Evolutionary conservation across 2,113 vertebrate species (phyloP).

Genomic region (Petromus typicus): DNA sequence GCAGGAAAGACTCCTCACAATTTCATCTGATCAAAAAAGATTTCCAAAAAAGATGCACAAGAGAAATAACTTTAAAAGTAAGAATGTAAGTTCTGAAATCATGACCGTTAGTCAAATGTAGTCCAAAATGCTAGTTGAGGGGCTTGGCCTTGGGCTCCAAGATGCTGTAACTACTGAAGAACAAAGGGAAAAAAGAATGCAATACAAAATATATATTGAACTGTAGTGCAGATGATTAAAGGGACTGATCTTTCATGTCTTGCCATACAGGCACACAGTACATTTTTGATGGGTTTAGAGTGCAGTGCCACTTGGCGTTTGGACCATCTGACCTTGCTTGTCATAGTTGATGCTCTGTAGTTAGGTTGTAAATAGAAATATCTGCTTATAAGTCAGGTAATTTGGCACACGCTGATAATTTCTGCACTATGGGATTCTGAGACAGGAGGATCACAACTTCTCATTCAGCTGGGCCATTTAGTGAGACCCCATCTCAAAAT

Average conservation of each 20-base stretch:
- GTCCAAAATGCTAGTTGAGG: neutral
- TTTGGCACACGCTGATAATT: neutral
- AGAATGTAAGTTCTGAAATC: neutral
- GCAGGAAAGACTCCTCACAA: neutral
- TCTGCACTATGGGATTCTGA: neutral
- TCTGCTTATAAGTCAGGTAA: neutral
- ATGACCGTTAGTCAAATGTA: neutral
- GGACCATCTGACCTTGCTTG: neutral
- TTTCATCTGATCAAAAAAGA: neutral
- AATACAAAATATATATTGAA: slow-evolving; percentile 14
- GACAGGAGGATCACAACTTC: neutral
- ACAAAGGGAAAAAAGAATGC: neutral
- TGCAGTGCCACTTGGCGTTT: neutral
- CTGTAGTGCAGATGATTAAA: neutral
- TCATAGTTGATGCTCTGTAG: neutral
- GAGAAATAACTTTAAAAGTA: neutral
- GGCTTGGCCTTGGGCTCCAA: neutral
- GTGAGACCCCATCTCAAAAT: neutral
- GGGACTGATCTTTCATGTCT: neutral
- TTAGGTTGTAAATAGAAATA: slow-evolving; percentile 6
- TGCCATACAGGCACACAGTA: neutral
- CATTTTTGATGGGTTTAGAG: neutral
- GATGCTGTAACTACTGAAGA: neutral
- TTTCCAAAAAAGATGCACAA: neutral
- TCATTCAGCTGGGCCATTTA: neutral